phyloP scores from a whole-genome alignment of 2,113 vertebrate genomes.

The Varanus salvator region DNA sequence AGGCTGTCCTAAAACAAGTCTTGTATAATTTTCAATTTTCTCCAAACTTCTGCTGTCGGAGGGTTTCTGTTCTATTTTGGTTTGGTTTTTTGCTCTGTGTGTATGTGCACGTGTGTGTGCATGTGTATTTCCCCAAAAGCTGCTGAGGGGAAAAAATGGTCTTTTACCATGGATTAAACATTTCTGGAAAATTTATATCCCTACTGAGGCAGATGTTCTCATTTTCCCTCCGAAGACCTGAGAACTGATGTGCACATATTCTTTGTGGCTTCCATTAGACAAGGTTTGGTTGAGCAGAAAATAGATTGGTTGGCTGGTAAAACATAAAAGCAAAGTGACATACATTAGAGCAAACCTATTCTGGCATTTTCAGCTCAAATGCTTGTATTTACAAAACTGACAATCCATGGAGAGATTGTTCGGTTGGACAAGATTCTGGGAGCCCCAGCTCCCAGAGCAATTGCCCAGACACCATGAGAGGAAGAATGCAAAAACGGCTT shows the following conservation, averaged over 20 bases:
- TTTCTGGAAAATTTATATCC: too few relatives aligned
- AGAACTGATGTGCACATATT: background rate
- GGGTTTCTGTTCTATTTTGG: too few relatives aligned
- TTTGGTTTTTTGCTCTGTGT: too few relatives aligned
- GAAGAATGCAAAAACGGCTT: background rate
- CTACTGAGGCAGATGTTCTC: rapidly evolving
- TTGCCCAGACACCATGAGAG: background rate
- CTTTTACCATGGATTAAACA: too few relatives aligned
- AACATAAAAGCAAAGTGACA: conserved; percentile 3
- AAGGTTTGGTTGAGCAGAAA: background rate
- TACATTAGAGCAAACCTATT: background rate
- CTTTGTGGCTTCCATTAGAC: background rate
- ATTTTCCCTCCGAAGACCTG: background rate
- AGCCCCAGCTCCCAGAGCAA: background rate
- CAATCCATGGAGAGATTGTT: background rate
- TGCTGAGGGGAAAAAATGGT: too few relatives aligned
- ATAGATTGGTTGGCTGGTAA: background rate
- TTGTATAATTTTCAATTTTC: too few relatives aligned
- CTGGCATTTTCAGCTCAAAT: conserved; percentile 10
- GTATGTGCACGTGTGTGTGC: too few relatives aligned
- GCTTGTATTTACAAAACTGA: conserved; percentile 2
- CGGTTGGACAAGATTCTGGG: background rate
- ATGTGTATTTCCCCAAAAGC: too few relatives aligned
- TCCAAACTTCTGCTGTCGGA: too few relatives aligned
- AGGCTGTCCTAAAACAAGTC: too few relatives aligned